Base-by-base conservation (phyloP, 53 echinoderm and acorn worm species). In the Stichopus horrens region DNA sequence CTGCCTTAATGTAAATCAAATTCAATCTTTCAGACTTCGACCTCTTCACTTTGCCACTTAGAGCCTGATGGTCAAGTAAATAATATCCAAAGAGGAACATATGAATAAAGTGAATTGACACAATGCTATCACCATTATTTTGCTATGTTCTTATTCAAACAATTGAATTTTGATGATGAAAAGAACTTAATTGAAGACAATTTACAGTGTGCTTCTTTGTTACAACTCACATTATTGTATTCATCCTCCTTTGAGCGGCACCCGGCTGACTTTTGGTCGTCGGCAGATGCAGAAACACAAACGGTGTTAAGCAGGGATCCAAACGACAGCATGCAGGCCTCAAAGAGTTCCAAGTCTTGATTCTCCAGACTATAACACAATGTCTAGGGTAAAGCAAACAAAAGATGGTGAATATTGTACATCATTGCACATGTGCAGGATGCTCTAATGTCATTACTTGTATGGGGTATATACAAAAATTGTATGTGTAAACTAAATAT, bases 231-330 rank as follows among this genome's bases (percentile, higher is more conserved):
- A 7, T 18, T 13, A 18, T 16, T 71, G 71, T n/a, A 71, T 7
- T 71, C 16, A 18, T 4, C n/a, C 4, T 71, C 71, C 6, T 57
- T 9, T 8, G 7, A 4, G 5, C 4, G 5, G 81, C 81, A 81
- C 0, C 56, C 56, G 8, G 55, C 79, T 9, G 10, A 37, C 18
- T 23, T 4, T 52, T n/a, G 9, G 54, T 52, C 78, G 53, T 52
- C 54, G 13, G 8, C 9, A 4, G 80, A 80, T 7, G 57, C 81
- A 2, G 57, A 21, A n/a, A 56, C 91, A 60, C 94, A 94, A n/a
- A 92, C 89, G n/a, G 86, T 93, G 89, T 93, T 86, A 52, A 96
- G 91, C 57, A 96, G 59, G 16, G 92, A 90, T 6, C 96, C 94
- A 89, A 92, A 93, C 52, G 91, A 59, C 73, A 96, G 63, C 91